phyloP scores from a whole-genome alignment of 2,797 vertebrate species.

The Zalophus californianus region DNA sequence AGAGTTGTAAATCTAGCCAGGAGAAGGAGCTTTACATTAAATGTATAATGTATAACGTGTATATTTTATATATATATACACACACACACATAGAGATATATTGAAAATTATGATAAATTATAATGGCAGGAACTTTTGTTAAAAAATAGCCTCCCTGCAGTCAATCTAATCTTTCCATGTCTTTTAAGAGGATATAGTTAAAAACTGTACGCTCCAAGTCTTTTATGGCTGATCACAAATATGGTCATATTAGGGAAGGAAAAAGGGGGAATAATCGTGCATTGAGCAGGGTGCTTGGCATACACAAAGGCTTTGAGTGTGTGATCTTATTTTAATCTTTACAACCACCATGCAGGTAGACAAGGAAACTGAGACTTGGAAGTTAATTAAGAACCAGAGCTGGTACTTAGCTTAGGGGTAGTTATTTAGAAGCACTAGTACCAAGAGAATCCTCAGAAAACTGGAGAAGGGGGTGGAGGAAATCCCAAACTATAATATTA shows the following conservation, averaged over 20 bases:
- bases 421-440: constrained; percentile 31
- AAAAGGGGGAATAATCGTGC: neutral
- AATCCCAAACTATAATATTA: neutral
- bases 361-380: neutral
- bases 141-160: neutral
- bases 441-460: constrained; percentile 23
- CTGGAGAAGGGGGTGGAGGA: neutral
- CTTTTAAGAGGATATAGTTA: neutral
- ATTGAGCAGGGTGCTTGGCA: neutral
- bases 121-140: neutral
- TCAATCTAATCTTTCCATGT: neutral
- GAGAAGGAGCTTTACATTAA: neutral
- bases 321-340: neutral
- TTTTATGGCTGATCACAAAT: neutral
- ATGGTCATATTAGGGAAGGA: neutral
- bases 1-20: constrained; percentile 17
- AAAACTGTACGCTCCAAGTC: neutral
- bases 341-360: neutral
- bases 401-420: neutral
- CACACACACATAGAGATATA: neutral
- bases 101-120: neutral
- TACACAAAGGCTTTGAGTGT: neutral
- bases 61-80: neutral
- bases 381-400: constrained; percentile 8
- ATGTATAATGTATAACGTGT: neutral